Evolutionary conservation across 2,888 invertebrate genomes (phyloP).

Genomic region (Trissolcus brochymenae): DNA sequence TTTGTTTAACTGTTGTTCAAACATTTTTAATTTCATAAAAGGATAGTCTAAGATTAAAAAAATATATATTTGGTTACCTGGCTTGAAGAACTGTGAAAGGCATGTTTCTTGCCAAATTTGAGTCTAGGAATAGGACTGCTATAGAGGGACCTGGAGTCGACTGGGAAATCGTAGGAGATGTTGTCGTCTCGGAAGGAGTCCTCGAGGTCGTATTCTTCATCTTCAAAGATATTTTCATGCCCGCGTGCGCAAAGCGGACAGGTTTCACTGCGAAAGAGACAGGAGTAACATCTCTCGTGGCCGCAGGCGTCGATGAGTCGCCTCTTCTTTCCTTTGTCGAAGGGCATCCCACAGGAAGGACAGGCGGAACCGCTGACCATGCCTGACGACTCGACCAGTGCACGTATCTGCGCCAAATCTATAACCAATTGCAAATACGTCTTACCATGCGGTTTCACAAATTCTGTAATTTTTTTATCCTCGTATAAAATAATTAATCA

Average conservation of each 20-base stretch:
- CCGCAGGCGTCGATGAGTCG: constrained; percentile 96
- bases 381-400: constrained; percentile 85
- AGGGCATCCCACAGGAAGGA: constrained; percentile 94
- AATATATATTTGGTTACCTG: too few species aligned
- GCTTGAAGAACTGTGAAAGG: constrained; percentile 12
- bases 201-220: constrained; percentile 51
- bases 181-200: constrained; percentile 48
- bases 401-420: constrained; percentile 90
- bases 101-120: constrained; percentile 38
- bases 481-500: too few species aligned
- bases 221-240: constrained; percentile 51
- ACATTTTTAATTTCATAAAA: too few species aligned
- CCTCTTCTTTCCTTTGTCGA: constrained; percentile 97
- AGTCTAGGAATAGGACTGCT: constrained; percentile 71
- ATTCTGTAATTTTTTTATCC: too few species aligned
- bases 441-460: too few species aligned
- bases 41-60: too few species aligned
- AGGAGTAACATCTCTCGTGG: constrained; percentile 96
- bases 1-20: too few species aligned
- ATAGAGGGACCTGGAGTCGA: constrained; percentile 72
- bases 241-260: constrained; percentile 87
- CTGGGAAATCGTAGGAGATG: constrained; percentile 68
- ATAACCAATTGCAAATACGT: constrained; percentile 67
- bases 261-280: constrained; percentile 93
- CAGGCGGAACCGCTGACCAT: constrained; percentile 80